Evolutionary conservation across 2,113 vertebrate species (phyloP), one percentile per base, ranked within the genome.

Genomic region (Vireo altiloquus): DNA sequence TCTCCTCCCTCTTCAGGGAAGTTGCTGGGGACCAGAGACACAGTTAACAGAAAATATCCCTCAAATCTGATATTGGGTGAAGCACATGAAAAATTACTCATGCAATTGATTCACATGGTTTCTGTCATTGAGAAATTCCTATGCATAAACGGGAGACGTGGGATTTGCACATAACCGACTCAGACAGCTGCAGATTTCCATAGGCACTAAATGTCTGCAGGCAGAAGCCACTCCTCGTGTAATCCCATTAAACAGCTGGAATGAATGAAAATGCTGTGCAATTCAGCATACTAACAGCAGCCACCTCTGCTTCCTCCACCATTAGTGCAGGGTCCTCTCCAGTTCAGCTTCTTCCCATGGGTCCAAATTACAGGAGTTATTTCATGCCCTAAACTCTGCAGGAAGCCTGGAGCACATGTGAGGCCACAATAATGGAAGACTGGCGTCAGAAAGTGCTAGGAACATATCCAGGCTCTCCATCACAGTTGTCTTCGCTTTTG

Each of bases 111-210:
- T 90, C 68, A 40, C 77, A 94, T 84, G 65, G 79, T 89, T 95
- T 87, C 77, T 0, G 2, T 82, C 87, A 89, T 72, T 95, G 83
- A 84, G 40, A 60, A 94, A 91, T 92, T 87, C 89, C 81, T 46
- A 2, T 3, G 40, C 77, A 21, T 69, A 53, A 70, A 86, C 50
- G 31, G 44, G 37, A 94, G 87, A 78, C 25, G 44, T 69, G 4
- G 9, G 83, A 92, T 95, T 94, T 84, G 77, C 86, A 94, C 3
- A 2, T 81, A 93, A 97, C 79, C 1, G 46, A 90, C 81, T 35
- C 63, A 64, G 92, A 94, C 96, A 96, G 96, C 96, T 97, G 96
- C 94, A 87, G 86, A 84, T 61, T 84, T 94, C 91, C 83, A 64
- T 64, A 87, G 57, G 77, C 91, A 89, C 87, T 64, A 53, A 92